Evolutionary conservation across 1,140 invertebrate genomes (phyloP), one percentile per base, ranked within the genome.

Genomic region (Sipha flava): DNA sequence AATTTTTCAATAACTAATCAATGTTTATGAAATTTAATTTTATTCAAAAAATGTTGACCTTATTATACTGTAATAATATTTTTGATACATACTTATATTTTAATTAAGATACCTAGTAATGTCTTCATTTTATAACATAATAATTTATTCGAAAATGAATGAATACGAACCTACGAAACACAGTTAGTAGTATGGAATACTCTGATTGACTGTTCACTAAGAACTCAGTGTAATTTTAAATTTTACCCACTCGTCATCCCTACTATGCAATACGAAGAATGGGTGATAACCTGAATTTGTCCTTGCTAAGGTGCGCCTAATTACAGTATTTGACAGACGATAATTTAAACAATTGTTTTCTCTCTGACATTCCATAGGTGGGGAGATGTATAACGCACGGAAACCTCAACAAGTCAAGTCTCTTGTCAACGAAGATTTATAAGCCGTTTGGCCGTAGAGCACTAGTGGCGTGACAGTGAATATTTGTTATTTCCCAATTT

Each of bases 291-390:
- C 23, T 37, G n/a, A 66, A 66, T 66, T 66, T 66, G 62, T 66
- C 62, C 62, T 66, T 43, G 62, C n/a, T 7, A 16, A 23, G 34
- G 62, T 21, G 29, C 62, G 62, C 62, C 45, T 52, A 73, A 73
- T 73, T 54, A 73, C 47, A 26, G 31, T 34, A 9, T 73, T 73
- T 54, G 70, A 73, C 70, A 73, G 70, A 52, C 45, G 47, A 73
- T 73, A 52, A 73, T 49, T 73, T 73, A 73, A 52, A 49, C 47
- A n/a, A 73, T 73, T 73, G 26, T 73, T 52, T 73, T 73, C 5
- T 73, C n/a, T 31, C 29, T n/a, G 47, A 49, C 47, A 23, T 52
- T 54, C 70, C 34, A 6, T 23, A 21, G 47, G 31, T 26, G 43
- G 18, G 43, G 26, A n/a, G 21, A 29, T 70, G 34, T 45, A 34